Percentiles rank a stretch among this genome's conserved stretches.
phyloP scores from a whole-genome alignment of 2,797 vertebrate species.

The Anolis apletophallus region DNA sequence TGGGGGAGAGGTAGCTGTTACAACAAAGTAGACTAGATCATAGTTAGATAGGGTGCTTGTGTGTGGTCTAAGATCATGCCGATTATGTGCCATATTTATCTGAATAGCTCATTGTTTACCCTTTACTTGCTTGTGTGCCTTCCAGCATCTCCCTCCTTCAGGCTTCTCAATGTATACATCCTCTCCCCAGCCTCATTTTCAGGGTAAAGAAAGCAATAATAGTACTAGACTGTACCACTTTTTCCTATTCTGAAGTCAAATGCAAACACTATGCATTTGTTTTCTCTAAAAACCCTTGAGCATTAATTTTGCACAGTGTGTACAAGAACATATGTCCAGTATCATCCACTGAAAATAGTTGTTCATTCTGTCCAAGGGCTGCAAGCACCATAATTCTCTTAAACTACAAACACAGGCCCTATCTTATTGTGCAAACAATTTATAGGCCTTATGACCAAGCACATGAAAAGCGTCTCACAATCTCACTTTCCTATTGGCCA shows the following conservation, averaged over 20 bases:
- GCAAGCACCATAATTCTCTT: neutral
- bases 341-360: constrained; percentile 25
- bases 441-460: neutral
- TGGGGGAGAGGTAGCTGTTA: constrained; percentile 43
- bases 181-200: neutral
- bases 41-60: constrained; percentile 46
- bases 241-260: neutral
- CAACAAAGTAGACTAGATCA: constrained; percentile 55
- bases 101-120: constrained; percentile 68
- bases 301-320: constrained; percentile 15
- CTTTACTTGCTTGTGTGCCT: constrained; percentile 42
- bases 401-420: neutral
- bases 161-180: neutral
- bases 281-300: neutral
- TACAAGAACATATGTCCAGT: neutral
- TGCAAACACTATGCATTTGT: neutral
- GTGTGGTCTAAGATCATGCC: constrained; percentile 57
- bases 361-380: neutral
- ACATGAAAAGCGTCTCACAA: neutral
- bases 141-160: constrained; percentile 40
- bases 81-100: constrained; percentile 49
- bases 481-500: neutral
- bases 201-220: constrained; percentile 5
- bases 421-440: neutral
- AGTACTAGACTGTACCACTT: neutral